Conservation (phyloP, 1,140 invertebrate species). For the Scaptodrosophila lebanonensis region DNA sequence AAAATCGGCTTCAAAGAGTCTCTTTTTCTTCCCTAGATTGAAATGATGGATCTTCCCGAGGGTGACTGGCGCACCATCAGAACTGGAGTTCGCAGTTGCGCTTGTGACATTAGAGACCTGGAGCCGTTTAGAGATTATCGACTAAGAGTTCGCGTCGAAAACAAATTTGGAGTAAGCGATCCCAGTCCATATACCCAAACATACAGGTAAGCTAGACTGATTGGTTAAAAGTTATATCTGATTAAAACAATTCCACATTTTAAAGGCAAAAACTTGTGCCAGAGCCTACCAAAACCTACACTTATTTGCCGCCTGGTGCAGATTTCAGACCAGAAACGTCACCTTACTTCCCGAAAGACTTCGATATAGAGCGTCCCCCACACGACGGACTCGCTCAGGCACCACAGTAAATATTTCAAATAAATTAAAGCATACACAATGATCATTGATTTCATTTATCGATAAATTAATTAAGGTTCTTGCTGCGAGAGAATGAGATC, state of each 20-base stretch:
- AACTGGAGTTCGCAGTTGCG: slow-evolving; percentile 88
- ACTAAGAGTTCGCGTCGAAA: slow-evolving; percentile 95
- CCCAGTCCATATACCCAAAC: slow-evolving; percentile 92
- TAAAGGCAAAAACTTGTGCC: slow-evolving; percentile 85
- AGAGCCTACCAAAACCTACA: slow-evolving; percentile 87
- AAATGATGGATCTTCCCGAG: slow-evolving; percentile 93
- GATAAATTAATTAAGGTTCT: slow-evolving; percentile 79
- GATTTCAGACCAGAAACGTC: slow-evolving; percentile 91
- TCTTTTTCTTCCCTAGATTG: slow-evolving; percentile 79
- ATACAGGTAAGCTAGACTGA: slow-evolving; percentile 77
- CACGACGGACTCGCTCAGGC: slow-evolving; percentile 89
- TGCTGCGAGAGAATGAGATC: slow-evolving; percentile 88
- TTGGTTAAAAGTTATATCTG: background rate
- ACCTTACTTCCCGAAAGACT: slow-evolving; percentile 93
- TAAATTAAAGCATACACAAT: background rate
- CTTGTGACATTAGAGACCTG: slow-evolving; percentile 89
- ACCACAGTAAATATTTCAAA: slow-evolving; percentile 78
- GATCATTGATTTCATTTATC: background rate
- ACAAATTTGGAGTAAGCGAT: slow-evolving; percentile 97
- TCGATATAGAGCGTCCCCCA: slow-evolving; percentile 90
- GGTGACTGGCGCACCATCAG: slow-evolving; percentile 92
- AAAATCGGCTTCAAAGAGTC: too few relatives aligned
- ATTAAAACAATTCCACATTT: background rate
- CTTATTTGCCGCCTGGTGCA: slow-evolving; percentile 87
- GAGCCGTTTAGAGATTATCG: slow-evolving; percentile 93